Evolutionary conservation across 2,888 invertebrate species (phyloP).

Genomic region (Parthenolecanium corni): DNA sequence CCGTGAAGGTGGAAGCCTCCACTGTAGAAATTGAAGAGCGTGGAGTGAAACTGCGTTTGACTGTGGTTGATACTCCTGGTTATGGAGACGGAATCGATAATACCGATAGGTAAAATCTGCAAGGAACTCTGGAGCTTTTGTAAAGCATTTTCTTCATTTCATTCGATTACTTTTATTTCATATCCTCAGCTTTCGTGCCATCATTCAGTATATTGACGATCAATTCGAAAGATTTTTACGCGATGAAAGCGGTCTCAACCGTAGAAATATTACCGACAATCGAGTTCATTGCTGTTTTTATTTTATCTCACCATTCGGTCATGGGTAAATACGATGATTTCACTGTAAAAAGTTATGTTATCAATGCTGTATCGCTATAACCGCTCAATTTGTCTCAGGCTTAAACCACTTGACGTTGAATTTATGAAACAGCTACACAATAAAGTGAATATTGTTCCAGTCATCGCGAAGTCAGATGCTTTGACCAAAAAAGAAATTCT

Average conservation of each 20-base stretch:
- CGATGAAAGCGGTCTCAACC: slow-evolving; percentile 89
- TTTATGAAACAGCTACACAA: slow-evolving; percentile 94
- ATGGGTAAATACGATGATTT: slow-evolving; percentile 55
- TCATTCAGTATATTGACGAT: slow-evolving; percentile 93
- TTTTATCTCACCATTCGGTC: slow-evolving; percentile 93
- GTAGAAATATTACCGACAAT: slow-evolving; percentile 92
- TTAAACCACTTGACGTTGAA: slow-evolving; percentile 87
- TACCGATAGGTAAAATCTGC: slow-evolving; percentile 51
- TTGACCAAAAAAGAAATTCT: slow-evolving; percentile 84
- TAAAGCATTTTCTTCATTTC: no score
- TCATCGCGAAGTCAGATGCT: slow-evolving; percentile 94
- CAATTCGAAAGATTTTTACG: slow-evolving; percentile 86
- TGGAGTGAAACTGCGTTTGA: slow-evolving; percentile 82
- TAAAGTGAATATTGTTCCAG: slow-evolving; percentile 89
- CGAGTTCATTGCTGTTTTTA: slow-evolving; percentile 96
- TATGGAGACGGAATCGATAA: slow-evolving; percentile 93
- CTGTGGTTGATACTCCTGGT: slow-evolving; percentile 91
- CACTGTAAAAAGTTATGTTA: not conserved
- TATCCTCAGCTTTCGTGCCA: slow-evolving; percentile 67
- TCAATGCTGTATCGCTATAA: not conserved
- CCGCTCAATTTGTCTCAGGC: slow-evolving; percentile 41
- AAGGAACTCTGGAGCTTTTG: not conserved
- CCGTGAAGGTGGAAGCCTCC: slow-evolving; percentile 85
- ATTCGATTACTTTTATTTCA: slow-evolving; percentile 15
- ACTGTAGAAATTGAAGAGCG: slow-evolving; percentile 94